Conservation (phyloP, 2,797 vertebrate genomes). For the Okamejei kenojei region DNA sequence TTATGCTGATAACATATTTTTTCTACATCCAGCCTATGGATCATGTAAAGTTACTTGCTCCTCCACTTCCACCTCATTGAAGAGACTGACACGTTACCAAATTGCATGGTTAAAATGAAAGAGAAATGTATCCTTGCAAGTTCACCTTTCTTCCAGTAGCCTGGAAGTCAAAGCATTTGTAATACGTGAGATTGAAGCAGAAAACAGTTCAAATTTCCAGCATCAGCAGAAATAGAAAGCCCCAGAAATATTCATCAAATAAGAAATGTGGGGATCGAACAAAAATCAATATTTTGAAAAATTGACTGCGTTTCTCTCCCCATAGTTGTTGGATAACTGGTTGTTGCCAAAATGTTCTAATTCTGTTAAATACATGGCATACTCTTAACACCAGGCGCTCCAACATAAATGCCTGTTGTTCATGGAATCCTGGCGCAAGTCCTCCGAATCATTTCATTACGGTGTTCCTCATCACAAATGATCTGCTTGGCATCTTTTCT, state of each 20-base stretch:
- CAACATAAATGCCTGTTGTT: neutral
- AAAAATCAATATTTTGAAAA: no score
- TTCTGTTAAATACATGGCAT: neutral
- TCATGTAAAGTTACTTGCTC: slow-evolving; percentile 11
- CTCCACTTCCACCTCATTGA: slow-evolving; percentile 3
- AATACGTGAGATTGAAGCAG: neutral
- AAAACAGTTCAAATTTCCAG: no score
- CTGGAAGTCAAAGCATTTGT: neutral
- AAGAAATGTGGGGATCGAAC: no score
- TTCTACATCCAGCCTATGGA: neutral
- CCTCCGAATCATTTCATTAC: neutral
- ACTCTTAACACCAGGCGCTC: neutral
- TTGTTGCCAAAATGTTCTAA: no score
- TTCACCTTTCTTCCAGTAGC: neutral
- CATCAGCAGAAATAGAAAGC: no score
- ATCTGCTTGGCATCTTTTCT: neutral
- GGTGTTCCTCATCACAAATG: neutral
- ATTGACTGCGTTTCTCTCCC: no score
- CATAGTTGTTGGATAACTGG: no score
- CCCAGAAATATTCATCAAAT: no score
- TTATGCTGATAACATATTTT: slow-evolving; percentile 13
- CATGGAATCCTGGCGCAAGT: neutral
- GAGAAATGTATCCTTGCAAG: neutral
- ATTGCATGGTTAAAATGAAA: slow-evolving; percentile 3
- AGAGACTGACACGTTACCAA: slow-evolving; percentile 1